Percentiles rank a stretch among this genome's conserved stretches.
phyloP scores from a whole-genome alignment of 1,140 invertebrate species.

The Drosophila ficusphila region DNA sequence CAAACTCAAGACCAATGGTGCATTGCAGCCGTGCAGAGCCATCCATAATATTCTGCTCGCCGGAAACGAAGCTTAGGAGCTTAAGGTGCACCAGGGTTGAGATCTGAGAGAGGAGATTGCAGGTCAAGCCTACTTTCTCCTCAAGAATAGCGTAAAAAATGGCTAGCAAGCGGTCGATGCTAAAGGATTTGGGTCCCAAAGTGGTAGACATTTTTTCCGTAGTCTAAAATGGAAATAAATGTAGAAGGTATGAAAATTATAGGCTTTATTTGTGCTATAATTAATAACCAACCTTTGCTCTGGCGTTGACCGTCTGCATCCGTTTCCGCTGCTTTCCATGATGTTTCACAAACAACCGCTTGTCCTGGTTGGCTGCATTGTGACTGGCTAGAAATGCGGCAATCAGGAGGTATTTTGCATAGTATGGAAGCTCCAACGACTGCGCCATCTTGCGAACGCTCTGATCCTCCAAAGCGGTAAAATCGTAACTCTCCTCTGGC shows the following conservation, averaged over 20 bases:
- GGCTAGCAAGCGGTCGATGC: conserved; percentile 92
- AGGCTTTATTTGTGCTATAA: background rate
- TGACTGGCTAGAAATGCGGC: conserved; percentile 96
- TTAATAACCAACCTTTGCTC: conserved; percentile 78
- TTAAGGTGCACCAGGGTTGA: conserved; percentile 90
- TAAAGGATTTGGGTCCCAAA: conserved; percentile 92
- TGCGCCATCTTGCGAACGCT: conserved; percentile 83
- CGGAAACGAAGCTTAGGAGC: conserved; percentile 86
- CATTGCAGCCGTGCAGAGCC: conserved; percentile 89
- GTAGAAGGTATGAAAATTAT: background rate
- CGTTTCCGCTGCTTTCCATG: conserved; percentile 87
- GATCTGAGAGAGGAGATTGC: conserved; percentile 92
- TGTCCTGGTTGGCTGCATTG: conserved; percentile 94
- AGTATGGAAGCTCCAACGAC: conserved; percentile 93
- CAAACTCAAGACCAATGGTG: conserved; percentile 89
- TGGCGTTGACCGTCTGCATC: conserved; percentile 86
- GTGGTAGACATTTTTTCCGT: conserved; percentile 84
- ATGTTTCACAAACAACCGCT: conserved; percentile 91
- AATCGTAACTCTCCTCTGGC: conserved; percentile 7
- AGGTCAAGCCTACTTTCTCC: conserved; percentile 92
- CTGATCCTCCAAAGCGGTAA: conserved; percentile 48
- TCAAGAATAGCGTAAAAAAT: conserved; percentile 96
- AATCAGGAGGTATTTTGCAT: conserved; percentile 94
- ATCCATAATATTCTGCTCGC: conserved; percentile 88
- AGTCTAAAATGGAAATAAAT: conserved; percentile 65